These are phyloP conservation scores for Hipparchia semele DNA, from an alignment of 2,888 invertebrate species.

Conservation along the genomic window DNA sequence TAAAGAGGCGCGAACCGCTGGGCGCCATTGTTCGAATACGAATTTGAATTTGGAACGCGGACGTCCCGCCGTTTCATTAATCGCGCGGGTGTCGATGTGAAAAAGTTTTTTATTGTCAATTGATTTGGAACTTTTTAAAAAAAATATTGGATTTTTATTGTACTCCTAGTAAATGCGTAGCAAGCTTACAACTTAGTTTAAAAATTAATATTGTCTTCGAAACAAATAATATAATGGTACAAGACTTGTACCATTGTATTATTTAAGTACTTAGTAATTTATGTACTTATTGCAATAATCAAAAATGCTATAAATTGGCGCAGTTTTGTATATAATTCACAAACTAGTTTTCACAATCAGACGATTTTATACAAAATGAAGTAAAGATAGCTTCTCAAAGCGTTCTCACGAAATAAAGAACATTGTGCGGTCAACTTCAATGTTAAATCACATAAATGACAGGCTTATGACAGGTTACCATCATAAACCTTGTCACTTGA, in stretches of 20 bases:
- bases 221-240: no score
- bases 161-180: not conserved
- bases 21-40: slow-evolving; percentile 72
- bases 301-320: no score
- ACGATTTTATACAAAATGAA: no score
- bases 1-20: slow-evolving; percentile 70
- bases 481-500: slow-evolving; percentile 42
- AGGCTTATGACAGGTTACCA: not conserved
- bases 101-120: slow-evolving; percentile 66
- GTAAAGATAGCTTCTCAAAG: not conserved
- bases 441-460: not conserved
- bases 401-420: not conserved
- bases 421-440: not conserved
- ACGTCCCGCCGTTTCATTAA: slow-evolving; percentile 74
- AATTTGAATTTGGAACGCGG: slow-evolving; percentile 72
- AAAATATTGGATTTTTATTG: not conserved
- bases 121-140: slow-evolving; percentile 52
- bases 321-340: no score
- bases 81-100: slow-evolving; percentile 73
- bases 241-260: no score
- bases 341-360: no score
- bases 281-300: no score
- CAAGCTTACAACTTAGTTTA: not conserved
- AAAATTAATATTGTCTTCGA: no score
- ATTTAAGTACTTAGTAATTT: no score